phyloP scores from a whole-genome alignment of 2,888 invertebrate species.

The Erebia epiphron region DNA sequence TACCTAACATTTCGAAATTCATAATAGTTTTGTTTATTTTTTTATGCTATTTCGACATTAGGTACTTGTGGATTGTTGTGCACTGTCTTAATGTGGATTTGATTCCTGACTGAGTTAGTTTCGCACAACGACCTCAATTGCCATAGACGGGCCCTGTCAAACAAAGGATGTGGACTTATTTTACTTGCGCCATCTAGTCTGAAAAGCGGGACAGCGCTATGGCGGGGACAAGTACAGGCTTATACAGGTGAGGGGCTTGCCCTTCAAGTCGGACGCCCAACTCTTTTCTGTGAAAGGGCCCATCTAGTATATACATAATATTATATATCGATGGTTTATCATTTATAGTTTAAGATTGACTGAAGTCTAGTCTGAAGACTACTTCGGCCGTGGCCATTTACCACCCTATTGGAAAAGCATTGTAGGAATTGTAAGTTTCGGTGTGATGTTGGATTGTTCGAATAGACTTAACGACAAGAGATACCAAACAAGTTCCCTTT shows the following conservation, averaged over 20 bases:
- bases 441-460: neutral
- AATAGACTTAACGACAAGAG: neutral
- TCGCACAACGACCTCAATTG: too few species aligned
- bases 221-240: too few species aligned
- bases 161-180: too few species aligned
- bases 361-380: neutral
- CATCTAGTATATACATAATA: too few species aligned
- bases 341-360: neutral
- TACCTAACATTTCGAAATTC: conserved; percentile 9
- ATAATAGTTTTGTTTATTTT: neutral
- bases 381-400: neutral
- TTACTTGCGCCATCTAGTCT: too few species aligned
- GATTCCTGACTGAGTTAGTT: neutral
- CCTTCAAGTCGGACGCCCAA: too few species aligned
- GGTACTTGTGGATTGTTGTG: neutral
- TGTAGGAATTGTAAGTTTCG: neutral
- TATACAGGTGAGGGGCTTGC: too few species aligned
- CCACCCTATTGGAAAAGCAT: neutral
- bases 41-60: neutral
- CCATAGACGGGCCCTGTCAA: too few species aligned
- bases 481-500: neutral
- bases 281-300: too few species aligned
- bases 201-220: too few species aligned
- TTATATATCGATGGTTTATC: too few species aligned
- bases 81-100: neutral